phyloP scores from a whole-genome alignment of 1,140 invertebrate genomes.

The Megathymus violae region DNA sequence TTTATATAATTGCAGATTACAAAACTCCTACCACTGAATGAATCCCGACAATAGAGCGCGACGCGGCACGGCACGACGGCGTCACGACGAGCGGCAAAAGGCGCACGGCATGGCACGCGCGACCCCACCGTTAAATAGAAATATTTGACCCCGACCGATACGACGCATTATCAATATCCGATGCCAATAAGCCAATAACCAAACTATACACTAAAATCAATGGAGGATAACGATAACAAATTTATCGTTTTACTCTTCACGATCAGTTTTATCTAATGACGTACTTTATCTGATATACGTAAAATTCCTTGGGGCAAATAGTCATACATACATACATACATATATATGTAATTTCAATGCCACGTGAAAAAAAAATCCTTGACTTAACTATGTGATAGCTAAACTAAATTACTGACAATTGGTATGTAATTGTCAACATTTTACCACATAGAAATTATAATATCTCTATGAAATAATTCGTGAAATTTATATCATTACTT shows the following conservation, averaged over 20 bases:
- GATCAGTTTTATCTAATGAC: background rate
- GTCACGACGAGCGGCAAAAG: too few species aligned
- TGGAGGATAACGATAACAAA: conserved; percentile 3
- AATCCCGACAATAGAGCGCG: too few species aligned
- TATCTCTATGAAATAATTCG: too few species aligned
- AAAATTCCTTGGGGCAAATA: background rate
- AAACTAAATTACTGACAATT: too few species aligned
- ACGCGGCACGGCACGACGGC: too few species aligned
- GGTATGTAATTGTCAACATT: background rate
- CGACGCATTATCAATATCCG: conserved; percentile 1
- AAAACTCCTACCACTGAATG: too few species aligned
- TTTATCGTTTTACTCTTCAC: background rate
- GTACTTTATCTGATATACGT: background rate
- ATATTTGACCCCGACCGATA: conserved; percentile 18
- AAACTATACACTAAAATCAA: background rate
- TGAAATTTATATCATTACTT: too few species aligned
- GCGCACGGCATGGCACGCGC: background rate
- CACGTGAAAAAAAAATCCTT: too few species aligned
- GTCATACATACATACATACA: too few species aligned
- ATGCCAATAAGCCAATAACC: conserved; percentile 3
- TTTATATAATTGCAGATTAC: too few species aligned
- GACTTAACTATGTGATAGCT: too few species aligned
- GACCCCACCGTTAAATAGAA: conserved; percentile 20
- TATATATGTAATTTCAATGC: too few species aligned
- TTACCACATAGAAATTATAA: background rate